Conservation (phyloP, 1,140 invertebrate genomes). For the Melanaphis sacchari region DNA sequence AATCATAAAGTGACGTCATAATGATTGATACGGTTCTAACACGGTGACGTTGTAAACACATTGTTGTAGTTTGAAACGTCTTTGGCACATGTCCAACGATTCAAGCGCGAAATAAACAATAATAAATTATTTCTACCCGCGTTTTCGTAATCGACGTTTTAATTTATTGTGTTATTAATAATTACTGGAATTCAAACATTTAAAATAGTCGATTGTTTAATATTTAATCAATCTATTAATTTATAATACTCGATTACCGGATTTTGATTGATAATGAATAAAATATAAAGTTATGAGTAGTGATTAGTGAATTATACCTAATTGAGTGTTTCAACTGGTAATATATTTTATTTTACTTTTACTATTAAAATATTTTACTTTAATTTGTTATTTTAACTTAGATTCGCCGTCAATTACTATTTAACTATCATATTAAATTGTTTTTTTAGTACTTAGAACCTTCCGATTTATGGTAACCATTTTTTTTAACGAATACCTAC, state of each 20-base stretch:
- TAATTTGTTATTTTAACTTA: not conserved
- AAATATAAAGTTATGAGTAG: not conserved
- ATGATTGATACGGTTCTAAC: not conserved
- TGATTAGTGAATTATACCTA: no score
- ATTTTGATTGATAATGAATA: not conserved
- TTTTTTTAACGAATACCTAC: no score
- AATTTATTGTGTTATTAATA: not conserved
- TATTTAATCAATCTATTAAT: not conserved
- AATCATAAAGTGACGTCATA: conserved; percentile 40
- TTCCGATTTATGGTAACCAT: no score
- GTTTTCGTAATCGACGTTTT: not conserved
- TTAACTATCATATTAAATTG: not conserved
- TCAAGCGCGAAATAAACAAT: not conserved
- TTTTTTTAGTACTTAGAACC: not conserved
- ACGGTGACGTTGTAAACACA: not conserved
- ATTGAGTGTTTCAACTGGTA: no score
- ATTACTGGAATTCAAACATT: not conserved
- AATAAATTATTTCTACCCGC: not conserved
- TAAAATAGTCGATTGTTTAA: not conserved
- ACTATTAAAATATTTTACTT: not conserved
- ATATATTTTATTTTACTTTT: not conserved
- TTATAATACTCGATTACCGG: not conserved
- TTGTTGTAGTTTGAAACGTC: not conserved
- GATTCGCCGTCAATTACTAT: not conserved
- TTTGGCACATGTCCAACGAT: not conserved